Conservation (phyloP, 1,140 invertebrate species). For the Tetramorium parvispinum region DNA sequence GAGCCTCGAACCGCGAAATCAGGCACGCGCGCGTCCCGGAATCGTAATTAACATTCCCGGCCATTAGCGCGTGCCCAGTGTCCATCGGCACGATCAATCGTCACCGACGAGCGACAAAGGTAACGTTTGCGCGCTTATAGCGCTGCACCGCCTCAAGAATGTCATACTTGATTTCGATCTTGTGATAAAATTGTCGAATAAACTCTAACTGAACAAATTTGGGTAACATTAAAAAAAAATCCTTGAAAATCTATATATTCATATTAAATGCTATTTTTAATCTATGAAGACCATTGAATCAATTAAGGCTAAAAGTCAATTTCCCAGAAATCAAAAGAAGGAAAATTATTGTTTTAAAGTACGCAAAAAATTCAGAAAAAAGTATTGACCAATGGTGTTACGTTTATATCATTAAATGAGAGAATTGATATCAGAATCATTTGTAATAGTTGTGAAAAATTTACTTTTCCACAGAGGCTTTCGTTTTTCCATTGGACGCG, state of each 20-base stretch:
- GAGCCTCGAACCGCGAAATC: constrained; percentile 57
- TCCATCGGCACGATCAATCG: constrained; percentile 57
- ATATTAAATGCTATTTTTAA: not conserved
- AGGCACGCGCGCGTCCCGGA: constrained; percentile 42
- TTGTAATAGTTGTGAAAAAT: not conserved
- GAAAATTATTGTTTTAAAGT: not conserved
- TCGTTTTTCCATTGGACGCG: not conserved
- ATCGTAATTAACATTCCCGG: constrained; percentile 68
- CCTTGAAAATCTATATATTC: not conserved
- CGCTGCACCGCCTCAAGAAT: constrained; percentile 13
- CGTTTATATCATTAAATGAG: not conserved
- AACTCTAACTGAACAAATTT: not conserved
- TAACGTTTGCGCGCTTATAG: constrained; percentile 11
- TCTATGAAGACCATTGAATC: not conserved
- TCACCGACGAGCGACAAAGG: constrained; percentile 40
- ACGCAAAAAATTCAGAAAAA: not conserved
- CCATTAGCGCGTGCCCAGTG: constrained; percentile 49
- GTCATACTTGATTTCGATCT: not conserved
- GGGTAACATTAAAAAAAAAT: not conserved
- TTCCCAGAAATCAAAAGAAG: not conserved
- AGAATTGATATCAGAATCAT: not conserved
- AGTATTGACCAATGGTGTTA: not conserved
- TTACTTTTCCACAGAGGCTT: not conserved
- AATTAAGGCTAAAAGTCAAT: not conserved
- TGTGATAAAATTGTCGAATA: not conserved